Evolutionary conservation across 2,888 invertebrate species (phyloP).

Genomic region (Eumerus sabulonum): DNA sequence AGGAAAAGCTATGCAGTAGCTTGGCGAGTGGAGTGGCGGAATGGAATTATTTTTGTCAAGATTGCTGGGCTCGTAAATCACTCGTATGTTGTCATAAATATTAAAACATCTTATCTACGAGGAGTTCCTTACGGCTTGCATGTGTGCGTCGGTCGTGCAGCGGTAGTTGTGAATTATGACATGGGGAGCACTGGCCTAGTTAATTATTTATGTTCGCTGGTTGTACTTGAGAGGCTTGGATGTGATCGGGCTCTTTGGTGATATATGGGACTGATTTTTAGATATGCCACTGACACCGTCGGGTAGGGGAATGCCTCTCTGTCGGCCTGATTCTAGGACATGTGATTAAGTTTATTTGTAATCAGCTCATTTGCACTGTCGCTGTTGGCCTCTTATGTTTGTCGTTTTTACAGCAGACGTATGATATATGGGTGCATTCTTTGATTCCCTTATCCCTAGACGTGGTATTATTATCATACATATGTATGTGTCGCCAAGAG

Average conservation of each 20-base stretch:
- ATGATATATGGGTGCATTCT: too few relatives aligned
- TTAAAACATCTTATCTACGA: constrained; percentile 78
- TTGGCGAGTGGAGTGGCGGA: constrained; percentile 52
- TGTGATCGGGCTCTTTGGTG: constrained; percentile 53
- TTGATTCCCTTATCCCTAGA: too few relatives aligned
- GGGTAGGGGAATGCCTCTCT: not conserved
- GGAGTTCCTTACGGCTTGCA: constrained; percentile 33
- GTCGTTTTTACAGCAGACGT: too few relatives aligned
- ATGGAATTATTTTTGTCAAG: constrained; percentile 75
- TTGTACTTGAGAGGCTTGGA: constrained; percentile 11
- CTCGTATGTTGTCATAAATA: constrained; percentile 78
- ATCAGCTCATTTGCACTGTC: constrained; percentile 22
- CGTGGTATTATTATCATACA: constrained; percentile 22
- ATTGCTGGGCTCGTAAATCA: constrained; percentile 71
- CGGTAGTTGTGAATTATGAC: constrained; percentile 50
- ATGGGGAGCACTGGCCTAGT: constrained; percentile 74
- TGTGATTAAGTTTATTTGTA: constrained; percentile 43
- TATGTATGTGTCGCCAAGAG: constrained; percentile 13
- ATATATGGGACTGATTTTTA: constrained; percentile 48
- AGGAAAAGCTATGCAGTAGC: constrained; percentile 31
- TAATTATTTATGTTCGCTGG: constrained; percentile 77
- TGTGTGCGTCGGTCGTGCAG: constrained; percentile 5
- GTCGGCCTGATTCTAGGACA: constrained; percentile 17
- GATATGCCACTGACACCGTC: constrained; percentile 1
- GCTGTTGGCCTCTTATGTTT: not conserved